Evolutionary conservation across 2,888 invertebrate species (phyloP).

Genomic region (Liopterus haemorrhoidalis): DNA sequence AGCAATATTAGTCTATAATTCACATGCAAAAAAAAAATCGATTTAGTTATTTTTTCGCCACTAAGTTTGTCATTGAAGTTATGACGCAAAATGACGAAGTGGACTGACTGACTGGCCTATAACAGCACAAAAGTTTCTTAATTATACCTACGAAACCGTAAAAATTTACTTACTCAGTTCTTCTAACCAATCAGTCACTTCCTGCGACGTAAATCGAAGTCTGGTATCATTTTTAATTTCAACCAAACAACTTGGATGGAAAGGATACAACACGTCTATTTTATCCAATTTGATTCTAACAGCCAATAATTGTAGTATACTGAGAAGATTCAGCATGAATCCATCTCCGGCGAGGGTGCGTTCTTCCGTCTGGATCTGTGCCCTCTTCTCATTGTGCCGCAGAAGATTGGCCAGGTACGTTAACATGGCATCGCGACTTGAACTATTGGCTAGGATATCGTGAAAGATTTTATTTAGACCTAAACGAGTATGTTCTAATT

Average conservation of each 20-base stretch:
- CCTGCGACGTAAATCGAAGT: conserved; percentile 74
- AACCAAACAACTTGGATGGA: conserved; percentile 69
- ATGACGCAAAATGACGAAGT: no score
- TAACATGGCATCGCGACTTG: conserved; percentile 73
- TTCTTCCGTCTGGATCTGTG: conserved; percentile 87
- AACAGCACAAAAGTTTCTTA: no score
- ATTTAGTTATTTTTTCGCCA: no score
- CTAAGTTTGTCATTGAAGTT: no score
- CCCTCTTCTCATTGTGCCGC: conserved; percentile 75
- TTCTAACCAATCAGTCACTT: conserved; percentile 71
- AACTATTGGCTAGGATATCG: conserved; percentile 72
- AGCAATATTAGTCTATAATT: no score
- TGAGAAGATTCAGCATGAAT: conserved; percentile 89
- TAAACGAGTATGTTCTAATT: conserved; percentile 70
- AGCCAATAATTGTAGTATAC: conserved; percentile 83
- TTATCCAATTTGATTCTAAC: conserved; percentile 85
- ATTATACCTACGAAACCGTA: no score
- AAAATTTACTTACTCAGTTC: conserved; percentile 51
- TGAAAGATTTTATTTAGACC: conserved; percentile 78
- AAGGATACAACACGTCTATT: conserved; percentile 83
- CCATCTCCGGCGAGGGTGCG: conserved; percentile 85
- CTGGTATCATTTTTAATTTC: conserved; percentile 75
- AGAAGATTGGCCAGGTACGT: conserved; percentile 73
- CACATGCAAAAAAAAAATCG: no score
- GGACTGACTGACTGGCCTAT: no score